Percentiles rank a stretch among this genome's conserved stretches.
These are phyloP conservation scores for Meliscaeva auricollis DNA, from an alignment of 2,888 invertebrate genomes.

Conservation along the genomic window DNA sequence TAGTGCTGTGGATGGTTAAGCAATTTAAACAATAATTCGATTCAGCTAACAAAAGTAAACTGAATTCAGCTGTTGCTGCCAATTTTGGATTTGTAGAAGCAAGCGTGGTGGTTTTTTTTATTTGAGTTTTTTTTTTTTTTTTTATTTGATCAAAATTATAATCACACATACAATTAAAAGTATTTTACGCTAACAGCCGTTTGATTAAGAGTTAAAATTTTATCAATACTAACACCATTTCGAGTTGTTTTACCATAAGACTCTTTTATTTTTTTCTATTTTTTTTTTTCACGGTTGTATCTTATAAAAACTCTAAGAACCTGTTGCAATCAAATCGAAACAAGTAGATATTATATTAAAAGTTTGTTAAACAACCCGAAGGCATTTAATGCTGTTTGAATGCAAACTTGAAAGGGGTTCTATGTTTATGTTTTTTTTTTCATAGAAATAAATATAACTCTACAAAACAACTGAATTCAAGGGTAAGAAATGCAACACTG, in stretches of 20 bases:
- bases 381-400: no score
- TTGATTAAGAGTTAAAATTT: constrained; percentile 53
- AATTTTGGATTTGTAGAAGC: constrained; percentile 44
- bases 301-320: not conserved
- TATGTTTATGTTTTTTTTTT: not conserved
- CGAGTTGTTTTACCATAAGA: not conserved
- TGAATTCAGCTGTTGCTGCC: constrained; percentile 57
- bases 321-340: not conserved
- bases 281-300: no score
- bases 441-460: not conserved
- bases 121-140: not conserved
- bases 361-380: no score
- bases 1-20: constrained; percentile 19
- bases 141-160: constrained; percentile 52
- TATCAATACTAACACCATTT: constrained; percentile 11
- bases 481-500: constrained; percentile 18
- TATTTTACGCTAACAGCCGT: constrained; percentile 3
- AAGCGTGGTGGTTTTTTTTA: not conserved
- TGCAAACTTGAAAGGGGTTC: not conserved
- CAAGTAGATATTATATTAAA: no score
- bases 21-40: constrained; percentile 44
- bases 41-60: constrained; percentile 67
- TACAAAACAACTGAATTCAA: constrained; percentile 24
- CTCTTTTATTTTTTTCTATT: not conserved
- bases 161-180: constrained; percentile 43